A percentile compares a stretch with the other conserved stretches of the same genome.
These are phyloP conservation scores for Virgularia gustaviana DNA, from an alignment of 92 coral and sea anemone species.

Conservation along the genomic window DNA sequence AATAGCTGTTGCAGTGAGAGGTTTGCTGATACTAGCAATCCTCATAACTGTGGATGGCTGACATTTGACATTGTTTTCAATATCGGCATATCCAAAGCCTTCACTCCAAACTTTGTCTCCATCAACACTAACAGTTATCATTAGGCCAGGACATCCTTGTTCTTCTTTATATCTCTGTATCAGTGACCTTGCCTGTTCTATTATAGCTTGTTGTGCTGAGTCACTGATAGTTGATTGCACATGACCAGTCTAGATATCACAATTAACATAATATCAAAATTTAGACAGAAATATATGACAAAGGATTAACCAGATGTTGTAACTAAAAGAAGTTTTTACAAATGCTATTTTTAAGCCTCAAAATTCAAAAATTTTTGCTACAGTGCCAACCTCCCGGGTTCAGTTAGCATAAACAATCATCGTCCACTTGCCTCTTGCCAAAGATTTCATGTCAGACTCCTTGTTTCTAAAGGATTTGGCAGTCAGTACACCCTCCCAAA, in stretches of 20 bases:
- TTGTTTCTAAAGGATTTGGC: no score
- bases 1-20: slow-evolving; percentile 80
- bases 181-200: slow-evolving; percentile 61
- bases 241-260: no score
- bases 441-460: no score
- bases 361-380: no score
- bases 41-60: slow-evolving; percentile 79
- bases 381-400: no score
- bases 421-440: no score
- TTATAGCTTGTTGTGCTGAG: no score
- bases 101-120: slow-evolving; percentile 90
- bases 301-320: not conserved
- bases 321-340: not conserved
- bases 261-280: no score
- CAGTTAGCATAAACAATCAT: no score
- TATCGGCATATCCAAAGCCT: slow-evolving; percentile 91
- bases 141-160: slow-evolving; percentile 78
- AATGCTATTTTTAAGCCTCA: no score
- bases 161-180: slow-evolving; percentile 69
- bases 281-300: not conserved
- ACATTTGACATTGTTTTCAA: slow-evolving; percentile 85
- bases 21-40: slow-evolving; percentile 97
- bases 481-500: no score
- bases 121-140: slow-evolving; percentile 74
- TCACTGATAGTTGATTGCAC: no score